Base-by-base conservation (phyloP, 1,140 invertebrate genomes). In the Drosophila pandora region DNA sequence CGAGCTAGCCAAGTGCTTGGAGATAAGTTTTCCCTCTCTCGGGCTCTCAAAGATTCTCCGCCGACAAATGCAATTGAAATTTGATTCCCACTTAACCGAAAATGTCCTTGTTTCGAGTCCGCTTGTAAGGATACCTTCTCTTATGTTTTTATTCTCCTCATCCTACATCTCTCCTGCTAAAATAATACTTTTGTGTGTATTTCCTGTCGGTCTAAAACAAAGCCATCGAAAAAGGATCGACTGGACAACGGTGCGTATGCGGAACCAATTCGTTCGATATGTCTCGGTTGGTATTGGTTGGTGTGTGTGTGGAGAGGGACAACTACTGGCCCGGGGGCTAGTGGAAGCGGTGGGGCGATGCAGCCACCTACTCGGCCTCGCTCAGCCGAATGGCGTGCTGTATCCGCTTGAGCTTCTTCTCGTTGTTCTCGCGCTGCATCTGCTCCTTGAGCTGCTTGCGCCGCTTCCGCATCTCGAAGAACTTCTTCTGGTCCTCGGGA, bases 401-500 rank as follows among this genome's bases (percentile, higher is more conserved):
- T 77, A 82, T 83, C 61, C 79, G 54, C 68, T 89, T 89, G 6
- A 88, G 70, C 37, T 88, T 67, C 77, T 85, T 77, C 22, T 76
- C 67, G 47, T 63, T 45, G 55, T 75, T 63, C 17, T 78, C 63
- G 45, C 61, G 71, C 28, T 63, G 12, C 49, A 64, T 64, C 49
- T 74, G 65, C 50, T 89, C 76, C 21, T 74, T 68, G 41, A 89
- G 48, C 65, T 65, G 62, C 57, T 91, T 91, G 60, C 90, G 89
- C 45, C 76, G 55, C 67, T 88, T 90, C 41, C 90, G 90, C 76
- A 84, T 82, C 41, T 91, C 84, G 41, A 80, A 71, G 69, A 91
- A 91, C 63, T 74, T 70, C 45, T 55, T 43, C 47, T 81, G 90
- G 32, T 79, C 82, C 68, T 90, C 90, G 47, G 82, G 82, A 68